These are phyloP conservation scores for Megalopta genalis DNA, from an alignment of 1,140 invertebrate genomes.

Conservation along the genomic window DNA sequence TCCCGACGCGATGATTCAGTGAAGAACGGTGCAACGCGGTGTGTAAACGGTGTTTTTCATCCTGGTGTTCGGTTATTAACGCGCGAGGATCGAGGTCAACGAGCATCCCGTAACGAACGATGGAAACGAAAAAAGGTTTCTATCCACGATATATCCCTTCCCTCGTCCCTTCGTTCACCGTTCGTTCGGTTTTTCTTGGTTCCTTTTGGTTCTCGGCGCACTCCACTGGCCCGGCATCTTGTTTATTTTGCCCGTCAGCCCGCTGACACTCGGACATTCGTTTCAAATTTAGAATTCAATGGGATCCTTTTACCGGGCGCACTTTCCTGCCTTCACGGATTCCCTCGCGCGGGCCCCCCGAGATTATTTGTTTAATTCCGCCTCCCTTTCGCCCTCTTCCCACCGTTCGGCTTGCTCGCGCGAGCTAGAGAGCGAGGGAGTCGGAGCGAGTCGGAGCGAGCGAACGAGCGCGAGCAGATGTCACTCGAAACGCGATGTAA, in stretches of 20 bases:
- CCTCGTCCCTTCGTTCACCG: not conserved
- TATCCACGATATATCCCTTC: not conserved
- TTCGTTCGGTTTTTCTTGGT: slow-evolving; percentile 1
- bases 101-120: slow-evolving; percentile 24
- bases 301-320: slow-evolving; percentile 78
- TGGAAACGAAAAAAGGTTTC: slow-evolving; percentile 13
- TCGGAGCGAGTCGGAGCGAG: not conserved
- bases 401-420: not conserved
- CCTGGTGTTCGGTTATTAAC: slow-evolving; percentile 29
- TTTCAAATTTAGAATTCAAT: slow-evolving; percentile 81
- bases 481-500: slow-evolving; percentile 53
- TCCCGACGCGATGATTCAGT: not conserved
- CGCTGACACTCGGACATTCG: slow-evolving; percentile 80
- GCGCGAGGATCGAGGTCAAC: slow-evolving; percentile 28
- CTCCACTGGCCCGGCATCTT: slow-evolving; percentile 71
- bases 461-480: slow-evolving; percentile 34
- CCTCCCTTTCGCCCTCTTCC: slow-evolving; percentile 56
- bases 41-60: slow-evolving; percentile 35
- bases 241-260: slow-evolving; percentile 80
- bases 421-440: too few species aligned
- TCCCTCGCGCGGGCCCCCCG: slow-evolving; percentile 60
- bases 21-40: too few species aligned
- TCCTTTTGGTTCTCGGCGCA: slow-evolving; percentile 9
- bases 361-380: slow-evolving; percentile 79
- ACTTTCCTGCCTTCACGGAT: slow-evolving; percentile 73